Conservation (phyloP, 2,888 invertebrate species). For the Drosophila quinaria region DNA sequence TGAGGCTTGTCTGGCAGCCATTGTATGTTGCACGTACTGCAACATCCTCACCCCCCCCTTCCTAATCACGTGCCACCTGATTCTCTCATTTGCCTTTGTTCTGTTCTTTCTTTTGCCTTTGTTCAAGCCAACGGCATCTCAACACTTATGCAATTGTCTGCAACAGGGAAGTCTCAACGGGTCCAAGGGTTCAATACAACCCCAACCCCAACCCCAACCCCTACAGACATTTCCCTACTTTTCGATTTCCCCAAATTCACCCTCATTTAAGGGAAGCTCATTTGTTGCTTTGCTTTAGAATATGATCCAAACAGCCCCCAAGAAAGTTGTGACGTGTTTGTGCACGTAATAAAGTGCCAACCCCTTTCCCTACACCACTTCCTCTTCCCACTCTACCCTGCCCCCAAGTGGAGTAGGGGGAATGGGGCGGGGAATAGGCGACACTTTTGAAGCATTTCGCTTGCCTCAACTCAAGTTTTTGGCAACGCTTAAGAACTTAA, state of each 20-base stretch:
- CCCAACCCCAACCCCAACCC: conserved; percentile 16
- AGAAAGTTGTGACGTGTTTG: conserved; percentile 49
- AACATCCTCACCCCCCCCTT: not conserved
- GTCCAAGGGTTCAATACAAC: conserved; percentile 48
- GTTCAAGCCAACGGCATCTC: not conserved
- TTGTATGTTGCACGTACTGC: conserved; percentile 48
- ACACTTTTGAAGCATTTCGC: conserved; percentile 66
- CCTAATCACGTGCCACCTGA: not conserved
- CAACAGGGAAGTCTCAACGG: conserved; percentile 17
- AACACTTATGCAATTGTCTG: conserved; percentile 43
- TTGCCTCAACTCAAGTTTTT: conserved; percentile 68
- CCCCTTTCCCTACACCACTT: not conserved
- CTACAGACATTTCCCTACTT: not conserved
- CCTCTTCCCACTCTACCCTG: too few species aligned
- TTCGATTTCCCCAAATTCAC: not conserved
- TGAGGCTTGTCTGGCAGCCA: conserved; percentile 42
- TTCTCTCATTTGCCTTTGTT: not conserved
- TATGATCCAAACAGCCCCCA: conserved; percentile 65
- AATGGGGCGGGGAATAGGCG: conserved; percentile 58
- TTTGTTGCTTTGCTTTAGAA: conserved; percentile 68
- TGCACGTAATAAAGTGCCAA: conserved; percentile 53
- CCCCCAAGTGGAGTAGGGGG: conserved; percentile 6
- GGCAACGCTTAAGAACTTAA: conserved; percentile 77
- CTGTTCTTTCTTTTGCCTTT: not conserved
- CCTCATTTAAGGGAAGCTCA: conserved; percentile 24